Evolutionary conservation across 2,888 invertebrate genomes (phyloP), one percentile per base, ranked within the genome.

Genomic region (Phragmatobia fuliginosa): DNA sequence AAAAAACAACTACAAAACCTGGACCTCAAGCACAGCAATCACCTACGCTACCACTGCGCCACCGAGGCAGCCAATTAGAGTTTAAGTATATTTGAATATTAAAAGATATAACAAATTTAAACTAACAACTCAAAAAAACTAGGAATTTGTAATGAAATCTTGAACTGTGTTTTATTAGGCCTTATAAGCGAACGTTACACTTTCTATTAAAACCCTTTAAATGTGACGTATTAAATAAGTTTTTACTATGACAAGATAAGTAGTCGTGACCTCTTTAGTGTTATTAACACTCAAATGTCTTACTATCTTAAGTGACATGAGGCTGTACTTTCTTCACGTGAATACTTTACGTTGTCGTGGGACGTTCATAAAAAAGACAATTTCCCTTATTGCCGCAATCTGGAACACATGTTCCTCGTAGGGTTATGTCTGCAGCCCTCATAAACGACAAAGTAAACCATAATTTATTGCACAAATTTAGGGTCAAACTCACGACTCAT

Each of bases 401-500:
- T 93, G 94, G 91, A 91, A 94, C 94, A 94, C 92, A 92, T 94
- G 94, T 88, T 92, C 90, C 89, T 83, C 85, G 81, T 88, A 84
- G 87, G 92, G 92, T 91, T 91, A 93, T 91, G 93, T 91, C 93
- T 93, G 91, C 90, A 89, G 87, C 91, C 90, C 93, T 94, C 94
- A 94, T 94, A 94, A 94, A 94, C 94, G 94, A 94, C 94, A 94
- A 93, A 94, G 94, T 94, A 94, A 94, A 94, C 93, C 91, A 92
- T 93, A 92, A 94, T 94, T 93, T 94, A 94, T 94, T 88, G 91
- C 90, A 83, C 88, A 91, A 94, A 92, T 94, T 93, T 94, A 93
- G 94, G 94, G 93, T 93, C 94, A 91, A 91, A 92, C 90, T 88
- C 87, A 88, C 88, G 86, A 88, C 85, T 89, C 91, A 89, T 93